A percentile compares a stretch with the other conserved stretches of the same genome.
Evolutionary conservation across 2,888 invertebrate species (phyloP).

Genomic region (Diplolepis rosae): DNA sequence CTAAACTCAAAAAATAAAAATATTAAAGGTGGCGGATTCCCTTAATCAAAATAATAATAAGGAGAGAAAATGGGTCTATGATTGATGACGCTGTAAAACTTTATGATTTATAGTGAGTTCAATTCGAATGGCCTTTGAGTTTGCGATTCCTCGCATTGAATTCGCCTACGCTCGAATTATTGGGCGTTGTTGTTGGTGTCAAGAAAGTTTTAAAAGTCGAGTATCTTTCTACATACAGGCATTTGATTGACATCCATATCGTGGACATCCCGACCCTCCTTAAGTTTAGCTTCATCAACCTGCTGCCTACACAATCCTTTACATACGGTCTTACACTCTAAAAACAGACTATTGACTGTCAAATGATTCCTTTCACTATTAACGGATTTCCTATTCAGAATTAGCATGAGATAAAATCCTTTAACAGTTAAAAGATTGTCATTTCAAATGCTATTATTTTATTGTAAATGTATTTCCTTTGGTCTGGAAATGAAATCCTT

Average conservation of each 20-base stretch:
- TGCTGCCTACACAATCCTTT: not conserved
- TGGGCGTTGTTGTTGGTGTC: conserved; percentile 7
- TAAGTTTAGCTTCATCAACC: not conserved
- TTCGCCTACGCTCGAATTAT: conserved; percentile 20
- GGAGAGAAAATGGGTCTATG: not conserved
- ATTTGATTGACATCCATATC: not conserved
- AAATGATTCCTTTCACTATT: too few species aligned
- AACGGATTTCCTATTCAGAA: too few species aligned
- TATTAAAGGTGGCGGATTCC: too few species aligned
- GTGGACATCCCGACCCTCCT: not conserved
- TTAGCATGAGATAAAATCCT: too few species aligned
- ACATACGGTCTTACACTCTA: conserved; percentile 3
- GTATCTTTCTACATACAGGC: not conserved
- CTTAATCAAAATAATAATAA: too few species aligned
- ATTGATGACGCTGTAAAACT: not conserved
- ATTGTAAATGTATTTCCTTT: too few species aligned
- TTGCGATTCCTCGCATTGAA: conserved; percentile 12
- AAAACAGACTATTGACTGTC: too few species aligned
- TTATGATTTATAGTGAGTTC: not conserved
- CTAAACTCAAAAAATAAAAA: too few species aligned
- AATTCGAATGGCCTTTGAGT: conserved; percentile 21
- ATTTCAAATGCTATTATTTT: too few species aligned
- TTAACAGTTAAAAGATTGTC: too few species aligned
- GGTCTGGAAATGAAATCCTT: too few species aligned
- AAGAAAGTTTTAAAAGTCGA: not conserved